Conservation (phyloP, 2,113 vertebrate genomes). For the Malurus elegans region DNA sequence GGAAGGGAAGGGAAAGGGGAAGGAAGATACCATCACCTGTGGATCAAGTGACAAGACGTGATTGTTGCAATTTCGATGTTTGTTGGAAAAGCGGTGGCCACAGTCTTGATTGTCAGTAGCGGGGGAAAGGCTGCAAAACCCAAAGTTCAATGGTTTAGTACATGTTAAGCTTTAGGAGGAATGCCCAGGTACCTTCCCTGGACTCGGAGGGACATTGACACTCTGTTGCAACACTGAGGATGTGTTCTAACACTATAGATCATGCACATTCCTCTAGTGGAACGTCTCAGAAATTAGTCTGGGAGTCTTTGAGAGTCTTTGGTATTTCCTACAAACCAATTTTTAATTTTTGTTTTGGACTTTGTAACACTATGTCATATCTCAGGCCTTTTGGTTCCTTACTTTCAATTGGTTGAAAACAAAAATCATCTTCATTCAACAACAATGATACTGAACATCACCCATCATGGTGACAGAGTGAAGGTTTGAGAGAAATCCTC, state of each 20-base stretch:
- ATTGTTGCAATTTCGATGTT: neutral
- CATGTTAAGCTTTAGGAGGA: neutral
- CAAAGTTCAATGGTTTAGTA: neutral
- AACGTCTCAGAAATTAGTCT: neutral
- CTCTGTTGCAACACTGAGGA: neutral
- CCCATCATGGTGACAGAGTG: neutral
- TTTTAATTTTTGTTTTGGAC: neutral
- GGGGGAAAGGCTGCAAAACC: neutral
- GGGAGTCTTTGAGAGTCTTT: neutral
- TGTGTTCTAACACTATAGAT: neutral
- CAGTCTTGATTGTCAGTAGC: neutral
- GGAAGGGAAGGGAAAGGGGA: neutral
- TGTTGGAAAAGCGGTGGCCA: neutral
- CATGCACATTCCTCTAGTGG: neutral
- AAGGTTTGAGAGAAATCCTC: too few relatives aligned
- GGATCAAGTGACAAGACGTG: neutral
- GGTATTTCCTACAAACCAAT: neutral
- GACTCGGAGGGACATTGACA: neutral
- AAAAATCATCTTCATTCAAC: neutral
- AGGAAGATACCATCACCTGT: neutral
- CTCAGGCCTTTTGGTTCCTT: neutral
- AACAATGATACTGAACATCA: neutral
- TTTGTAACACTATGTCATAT: neutral
- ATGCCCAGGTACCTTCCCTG: neutral
- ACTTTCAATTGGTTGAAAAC: neutral